A percentile compares a stretch with the other conserved stretches of the same genome.
These are phyloP conservation scores for Rhynchopsitta pachyrhyncha DNA, from an alignment of 2,113 vertebrate species.

Conservation along the genomic window DNA sequence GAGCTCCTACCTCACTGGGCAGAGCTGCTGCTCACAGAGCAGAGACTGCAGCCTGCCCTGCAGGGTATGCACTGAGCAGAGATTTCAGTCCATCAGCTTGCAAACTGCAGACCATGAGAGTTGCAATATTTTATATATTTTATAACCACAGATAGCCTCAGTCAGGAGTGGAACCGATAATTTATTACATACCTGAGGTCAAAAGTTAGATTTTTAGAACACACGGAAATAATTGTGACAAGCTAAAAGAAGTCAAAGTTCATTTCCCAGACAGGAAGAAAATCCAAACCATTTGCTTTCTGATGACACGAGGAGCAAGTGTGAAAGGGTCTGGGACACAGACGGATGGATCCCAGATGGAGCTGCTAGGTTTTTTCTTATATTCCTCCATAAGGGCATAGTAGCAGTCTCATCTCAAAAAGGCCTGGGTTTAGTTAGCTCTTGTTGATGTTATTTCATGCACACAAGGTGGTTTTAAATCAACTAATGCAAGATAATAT, in stretches of 20 bases:
- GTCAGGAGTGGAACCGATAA: background rate
- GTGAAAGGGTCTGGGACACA: background rate
- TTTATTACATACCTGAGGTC: slow-evolving; percentile 30
- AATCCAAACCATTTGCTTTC: background rate
- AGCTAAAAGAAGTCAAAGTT: background rate
- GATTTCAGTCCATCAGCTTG: background rate
- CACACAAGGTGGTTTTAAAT: background rate
- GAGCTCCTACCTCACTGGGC: background rate
- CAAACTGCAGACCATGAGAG: background rate
- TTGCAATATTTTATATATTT: background rate
- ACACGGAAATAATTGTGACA: background rate
- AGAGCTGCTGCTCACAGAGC: background rate
- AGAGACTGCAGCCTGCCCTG: background rate
- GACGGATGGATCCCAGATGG: background rate
- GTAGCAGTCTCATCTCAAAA: slow-evolving; percentile 57
- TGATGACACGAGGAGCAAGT: background rate
- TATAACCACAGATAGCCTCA: background rate
- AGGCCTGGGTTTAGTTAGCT: slow-evolving; percentile 27
- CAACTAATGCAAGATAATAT: slow-evolving; percentile 31
- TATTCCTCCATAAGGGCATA: slow-evolving; percentile 1
- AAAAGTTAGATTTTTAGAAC: slow-evolving; percentile 6
- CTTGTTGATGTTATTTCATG: slow-evolving; percentile 49
- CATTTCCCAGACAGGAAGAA: background rate
- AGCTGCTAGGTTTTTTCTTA: background rate
- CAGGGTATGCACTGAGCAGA: background rate